These are phyloP conservation scores for Pocillopora grandis DNA, from an alignment of 92 coral and sea anemone genomes.

Conservation along the genomic window DNA sequence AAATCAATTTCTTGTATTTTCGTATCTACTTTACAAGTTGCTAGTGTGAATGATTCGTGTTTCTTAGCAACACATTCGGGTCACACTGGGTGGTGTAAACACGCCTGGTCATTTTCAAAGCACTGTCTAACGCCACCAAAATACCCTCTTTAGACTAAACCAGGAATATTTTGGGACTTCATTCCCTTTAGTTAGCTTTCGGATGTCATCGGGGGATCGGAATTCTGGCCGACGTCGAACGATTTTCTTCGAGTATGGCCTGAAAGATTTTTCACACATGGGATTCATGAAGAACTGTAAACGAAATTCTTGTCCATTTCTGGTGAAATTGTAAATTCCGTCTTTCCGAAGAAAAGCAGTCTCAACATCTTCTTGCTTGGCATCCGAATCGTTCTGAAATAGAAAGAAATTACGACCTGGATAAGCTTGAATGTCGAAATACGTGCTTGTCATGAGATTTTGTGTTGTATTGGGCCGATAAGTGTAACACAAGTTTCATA, in stretches of 20 bases:
- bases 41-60: too few species aligned
- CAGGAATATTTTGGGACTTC: conserved; percentile 9
- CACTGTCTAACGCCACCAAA: conserved; percentile 12
- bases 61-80: too few species aligned
- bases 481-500: too few species aligned
- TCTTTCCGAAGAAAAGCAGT: conserved; percentile 65
- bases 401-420: not conserved
- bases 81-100: too few species aligned
- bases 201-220: conserved; percentile 18
- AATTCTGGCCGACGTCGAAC: conserved; percentile 51
- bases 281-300: conserved; percentile 82
- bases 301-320: conserved; percentile 58
- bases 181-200: not conserved
- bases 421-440: too few species aligned
- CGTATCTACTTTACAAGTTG: too few species aligned
- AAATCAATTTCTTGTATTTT: too few species aligned
- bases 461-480: too few species aligned
- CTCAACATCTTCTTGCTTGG: conserved; percentile 78
- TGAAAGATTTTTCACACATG: conserved; percentile 64
- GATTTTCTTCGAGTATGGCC: conserved; percentile 50
- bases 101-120: not conserved
- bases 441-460: too few species aligned
- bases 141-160: conserved; percentile 22
- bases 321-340: conserved; percentile 62
- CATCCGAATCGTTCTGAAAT: conserved; percentile 30